Evolutionary conservation across 2,113 vertebrate genomes (phyloP), one percentile per base, ranked within the genome.

Genomic region (Ploceus nigricollis): DNA sequence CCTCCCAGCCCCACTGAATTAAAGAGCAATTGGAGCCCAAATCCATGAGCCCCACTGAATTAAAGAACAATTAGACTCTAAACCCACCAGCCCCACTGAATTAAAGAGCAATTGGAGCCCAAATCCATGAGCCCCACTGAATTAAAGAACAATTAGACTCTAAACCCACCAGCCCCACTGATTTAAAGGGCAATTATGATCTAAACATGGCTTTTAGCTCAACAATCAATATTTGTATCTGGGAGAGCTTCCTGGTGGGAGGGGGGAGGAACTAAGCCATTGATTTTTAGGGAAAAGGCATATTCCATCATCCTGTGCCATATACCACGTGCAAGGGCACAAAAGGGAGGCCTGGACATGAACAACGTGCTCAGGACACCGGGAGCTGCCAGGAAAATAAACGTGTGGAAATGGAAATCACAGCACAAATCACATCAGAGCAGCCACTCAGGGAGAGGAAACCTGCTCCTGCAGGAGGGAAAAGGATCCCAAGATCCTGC

Each of bases 261-360:
- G 56, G 65, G 47, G 1, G 31, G 9, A 21, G 56, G 69, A 48
- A 64, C 77, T 4, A 15, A 56, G 54, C 4, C 87, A 94, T 84
- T 8, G 95, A 91, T 95, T 95, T 95, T 75, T n/a, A 11, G 21
- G 56, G 93, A 82, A 82, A 64, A 97, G 96, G 95, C 95, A 82
- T 95, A 8, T 90, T 94, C 87, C 87, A 76, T 80, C 97, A 97
- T 97, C 96, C 97, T 97, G 96, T 96, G 91, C 91, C 97, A 97
- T 89, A 93, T 91, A 93, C 96, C 96, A 92, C 5, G 1, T 14
- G 47, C 37, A 5, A 24, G 70, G 65, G 69, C 42, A 14, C 13
- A 23, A 63, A 73, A n/a, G 19, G 53, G 69, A 30, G 40, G 54
- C 80, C 92, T 28, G 76, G 77, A 16, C 79, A 5, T 1, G 10